phyloP scores from a whole-genome alignment of 2,113 vertebrate species.

The Apaloderma vittatum region DNA sequence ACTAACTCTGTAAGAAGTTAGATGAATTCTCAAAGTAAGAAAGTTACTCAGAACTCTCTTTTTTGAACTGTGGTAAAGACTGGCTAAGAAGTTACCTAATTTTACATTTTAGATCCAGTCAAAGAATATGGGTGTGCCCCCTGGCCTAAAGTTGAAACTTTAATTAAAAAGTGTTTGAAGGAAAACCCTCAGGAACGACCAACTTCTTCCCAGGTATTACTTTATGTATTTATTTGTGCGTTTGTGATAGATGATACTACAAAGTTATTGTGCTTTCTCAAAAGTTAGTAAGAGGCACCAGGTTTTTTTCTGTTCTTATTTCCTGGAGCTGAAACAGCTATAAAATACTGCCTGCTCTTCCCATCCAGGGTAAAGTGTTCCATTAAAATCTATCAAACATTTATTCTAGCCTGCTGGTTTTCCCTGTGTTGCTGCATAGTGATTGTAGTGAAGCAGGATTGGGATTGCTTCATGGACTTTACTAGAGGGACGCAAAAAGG shows the following conservation, averaged over 20 bases:
- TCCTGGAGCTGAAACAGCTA: neutral
- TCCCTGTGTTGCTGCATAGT: neutral
- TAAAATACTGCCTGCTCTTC: neutral
- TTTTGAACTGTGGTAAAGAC: neutral
- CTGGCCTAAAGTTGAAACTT: slow-evolving; percentile 90
- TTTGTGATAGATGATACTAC: neutral
- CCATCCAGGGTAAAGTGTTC: neutral
- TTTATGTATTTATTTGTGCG: neutral
- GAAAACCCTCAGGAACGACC: slow-evolving; percentile 92
- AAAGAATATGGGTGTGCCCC: slow-evolving; percentile 90
- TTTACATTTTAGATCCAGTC: slow-evolving; percentile 88
- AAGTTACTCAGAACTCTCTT: neutral
- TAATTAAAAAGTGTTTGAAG: slow-evolving; percentile 93
- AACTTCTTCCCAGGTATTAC: slow-evolving; percentile 90
- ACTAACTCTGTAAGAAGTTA: neutral
- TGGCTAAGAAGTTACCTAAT: neutral
- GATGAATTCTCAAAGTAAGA: neutral
- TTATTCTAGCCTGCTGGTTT: neutral
- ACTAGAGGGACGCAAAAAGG: neutral
- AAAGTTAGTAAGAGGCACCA: neutral
- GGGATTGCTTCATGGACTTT: neutral
- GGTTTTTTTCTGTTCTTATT: neutral
- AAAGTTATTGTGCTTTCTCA: neutral
- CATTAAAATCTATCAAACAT: neutral
- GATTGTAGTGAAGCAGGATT: neutral